Percentiles rank a stretch among this genome's conserved stretches.
Conservation (phyloP, 92 coral and sea anemone species). For the Phenganax marumi region DNA sequence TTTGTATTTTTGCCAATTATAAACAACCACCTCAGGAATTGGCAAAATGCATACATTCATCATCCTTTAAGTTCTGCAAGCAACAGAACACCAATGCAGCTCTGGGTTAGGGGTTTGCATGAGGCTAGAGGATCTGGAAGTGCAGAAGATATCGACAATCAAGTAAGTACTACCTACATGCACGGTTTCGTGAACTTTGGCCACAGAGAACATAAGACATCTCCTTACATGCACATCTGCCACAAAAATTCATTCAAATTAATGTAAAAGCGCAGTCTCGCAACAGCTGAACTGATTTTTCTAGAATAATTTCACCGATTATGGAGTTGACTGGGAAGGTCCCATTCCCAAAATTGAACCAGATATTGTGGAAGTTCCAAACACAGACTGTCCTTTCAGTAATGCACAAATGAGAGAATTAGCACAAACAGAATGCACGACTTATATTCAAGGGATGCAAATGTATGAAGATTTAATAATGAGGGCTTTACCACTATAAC, state of each 20-base stretch:
- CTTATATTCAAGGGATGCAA: constrained; percentile 42
- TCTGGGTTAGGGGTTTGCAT: constrained; percentile 50
- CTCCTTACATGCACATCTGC: not conserved
- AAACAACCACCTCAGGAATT: constrained; percentile 45
- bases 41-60: constrained; percentile 59
- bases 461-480: constrained; percentile 12
- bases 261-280: not conserved
- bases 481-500: not conserved
- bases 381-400: constrained; percentile 51
- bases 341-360: constrained; percentile 58
- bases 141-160: constrained; percentile 22
- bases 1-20: constrained; percentile 41
- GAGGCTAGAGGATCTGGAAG: constrained; percentile 23
- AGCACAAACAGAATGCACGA: constrained; percentile 35
- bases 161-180: not conserved
- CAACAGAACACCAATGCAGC: constrained; percentile 44
- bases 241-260: not conserved
- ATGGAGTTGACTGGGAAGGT: constrained; percentile 62
- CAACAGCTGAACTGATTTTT: not conserved
- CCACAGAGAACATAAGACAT: not conserved
- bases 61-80: constrained; percentile 47
- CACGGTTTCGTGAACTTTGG: not conserved
- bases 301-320: constrained; percentile 30
- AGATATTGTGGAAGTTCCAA: constrained; percentile 51
- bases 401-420: constrained; percentile 41